These are phyloP conservation scores for Theodoxus fluviatilis DNA, from an alignment of 2,888 invertebrate genomes.

Conservation along the genomic window DNA sequence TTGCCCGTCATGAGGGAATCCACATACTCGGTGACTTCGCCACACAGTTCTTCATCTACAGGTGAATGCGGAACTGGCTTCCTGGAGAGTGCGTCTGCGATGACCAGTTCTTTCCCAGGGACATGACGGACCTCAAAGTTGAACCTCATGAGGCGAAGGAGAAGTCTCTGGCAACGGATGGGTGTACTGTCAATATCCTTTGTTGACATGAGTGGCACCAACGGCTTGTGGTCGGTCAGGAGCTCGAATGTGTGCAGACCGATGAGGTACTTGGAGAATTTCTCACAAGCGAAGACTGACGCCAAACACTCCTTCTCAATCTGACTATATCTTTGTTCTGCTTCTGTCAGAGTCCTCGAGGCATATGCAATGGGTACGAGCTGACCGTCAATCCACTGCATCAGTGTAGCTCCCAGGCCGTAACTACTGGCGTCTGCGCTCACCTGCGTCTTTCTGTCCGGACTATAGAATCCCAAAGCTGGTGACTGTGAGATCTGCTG, in stretches of 20 bases:
- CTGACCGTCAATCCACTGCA: neutral
- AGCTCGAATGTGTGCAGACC: conserved; percentile 34
- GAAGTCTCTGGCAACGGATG: conserved; percentile 35
- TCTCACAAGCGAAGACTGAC: conserved; percentile 37
- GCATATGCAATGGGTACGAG: conserved; percentile 10
- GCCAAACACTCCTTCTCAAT: conserved; percentile 28
- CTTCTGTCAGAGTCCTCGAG: conserved; percentile 1
- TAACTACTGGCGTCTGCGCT: too few species aligned
- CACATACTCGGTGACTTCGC: too few species aligned
- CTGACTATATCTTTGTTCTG: conserved; percentile 6
- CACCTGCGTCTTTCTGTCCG: too few species aligned
- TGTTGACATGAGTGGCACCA: conserved; percentile 37
- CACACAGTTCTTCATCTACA: too few species aligned
- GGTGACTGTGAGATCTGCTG: too few species aligned
- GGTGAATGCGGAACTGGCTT: too few species aligned
- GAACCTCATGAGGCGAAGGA: conserved; percentile 34
- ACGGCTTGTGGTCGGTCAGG: conserved; percentile 39
- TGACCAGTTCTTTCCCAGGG: conserved; percentile 34
- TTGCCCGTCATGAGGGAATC: too few species aligned
- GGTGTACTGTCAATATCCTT: conserved; percentile 34
- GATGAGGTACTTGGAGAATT: conserved; percentile 30
- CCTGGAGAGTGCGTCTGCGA: conserved; percentile 36
- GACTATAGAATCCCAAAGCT: too few species aligned
- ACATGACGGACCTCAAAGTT: conserved; percentile 28
- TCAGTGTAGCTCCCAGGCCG: too few species aligned